Percentiles rank a stretch among this genome's conserved stretches.
These are phyloP conservation scores for Odocoileus hemionus DNA, from an alignment of 2,113 vertebrate species.

Conservation along the genomic window DNA sequence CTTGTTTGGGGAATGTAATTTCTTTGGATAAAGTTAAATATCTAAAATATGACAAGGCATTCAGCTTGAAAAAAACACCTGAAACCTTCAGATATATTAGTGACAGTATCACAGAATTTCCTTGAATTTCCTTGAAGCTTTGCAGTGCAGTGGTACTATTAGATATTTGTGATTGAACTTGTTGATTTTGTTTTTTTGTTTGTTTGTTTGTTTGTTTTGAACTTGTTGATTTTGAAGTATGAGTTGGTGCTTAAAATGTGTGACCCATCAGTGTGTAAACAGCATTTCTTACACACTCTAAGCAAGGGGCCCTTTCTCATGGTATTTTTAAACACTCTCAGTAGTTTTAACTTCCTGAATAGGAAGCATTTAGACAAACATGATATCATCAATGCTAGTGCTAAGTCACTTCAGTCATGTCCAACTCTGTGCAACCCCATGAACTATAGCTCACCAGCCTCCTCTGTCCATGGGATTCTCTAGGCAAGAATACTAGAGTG, in stretches of 20 bases:
- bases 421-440: not conserved
- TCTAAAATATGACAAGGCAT: not conserved
- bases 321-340: not conserved
- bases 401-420: not conserved
- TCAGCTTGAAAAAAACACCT: not conserved
- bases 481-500: not conserved
- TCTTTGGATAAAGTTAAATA: slow-evolving; percentile 26
- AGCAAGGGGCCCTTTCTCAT: not conserved
- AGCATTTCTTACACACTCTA: not conserved
- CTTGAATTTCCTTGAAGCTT: not conserved
- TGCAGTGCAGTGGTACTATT: not conserved
- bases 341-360: not conserved
- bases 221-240: not conserved
- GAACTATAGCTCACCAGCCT: not conserved
- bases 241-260: not conserved
- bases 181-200: not conserved
- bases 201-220: not conserved
- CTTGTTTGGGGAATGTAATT: not conserved
- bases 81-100: not conserved
- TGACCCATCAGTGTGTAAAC: not conserved
- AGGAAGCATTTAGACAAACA: not conserved
- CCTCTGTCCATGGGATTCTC: not conserved
- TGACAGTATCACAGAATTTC: not conserved
- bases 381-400: not conserved
- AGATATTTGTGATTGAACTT: not conserved